Percentiles rank a stretch among this genome's conserved stretches.
Conservation (phyloP, 2,113 vertebrate species). For the Collichthys lucidus region DNA sequence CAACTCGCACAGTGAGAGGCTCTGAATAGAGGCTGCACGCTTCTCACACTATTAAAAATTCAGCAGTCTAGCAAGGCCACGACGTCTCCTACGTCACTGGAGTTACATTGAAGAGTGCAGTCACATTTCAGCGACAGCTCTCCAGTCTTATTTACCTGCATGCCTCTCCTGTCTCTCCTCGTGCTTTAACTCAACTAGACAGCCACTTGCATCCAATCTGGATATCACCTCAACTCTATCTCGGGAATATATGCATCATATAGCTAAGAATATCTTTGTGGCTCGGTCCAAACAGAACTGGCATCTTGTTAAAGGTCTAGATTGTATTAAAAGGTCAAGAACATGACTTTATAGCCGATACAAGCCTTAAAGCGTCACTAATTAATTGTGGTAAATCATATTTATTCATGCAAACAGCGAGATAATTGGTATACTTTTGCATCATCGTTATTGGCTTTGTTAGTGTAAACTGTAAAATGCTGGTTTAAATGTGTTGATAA, state of each 20-base stretch:
- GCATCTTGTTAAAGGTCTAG: slow-evolving; percentile 5
- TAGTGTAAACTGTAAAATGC: slow-evolving; percentile 2
- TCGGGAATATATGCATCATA: slow-evolving; percentile 41
- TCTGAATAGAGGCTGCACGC: slow-evolving; percentile 77
- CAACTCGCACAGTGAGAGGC: slow-evolving; percentile 81
- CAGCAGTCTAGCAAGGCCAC: slow-evolving; percentile 85
- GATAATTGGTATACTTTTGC: not conserved
- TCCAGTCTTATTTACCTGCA: slow-evolving; percentile 77
- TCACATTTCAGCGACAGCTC: slow-evolving; percentile 82
- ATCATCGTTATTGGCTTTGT: not conserved
- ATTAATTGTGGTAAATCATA: not conserved
- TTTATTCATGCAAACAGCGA: not conserved
- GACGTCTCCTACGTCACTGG: slow-evolving; percentile 83
- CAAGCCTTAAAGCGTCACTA: not conserved
- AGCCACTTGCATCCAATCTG: slow-evolving; percentile 62
- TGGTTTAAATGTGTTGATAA: slow-evolving; percentile 7
- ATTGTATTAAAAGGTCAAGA: not conserved
- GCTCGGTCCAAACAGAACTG: slow-evolving; percentile 21
- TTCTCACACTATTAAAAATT: slow-evolving; percentile 87
- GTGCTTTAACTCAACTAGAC: slow-evolving; percentile 65
- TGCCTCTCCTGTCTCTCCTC: slow-evolving; percentile 49
- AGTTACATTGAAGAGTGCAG: slow-evolving; percentile 84
- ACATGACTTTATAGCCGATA: not conserved
- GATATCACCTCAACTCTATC: slow-evolving; percentile 45
- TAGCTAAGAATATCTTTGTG: slow-evolving; percentile 37